Conservation (phyloP, 2,113 vertebrate species). For the Tor tambroides region DNA sequence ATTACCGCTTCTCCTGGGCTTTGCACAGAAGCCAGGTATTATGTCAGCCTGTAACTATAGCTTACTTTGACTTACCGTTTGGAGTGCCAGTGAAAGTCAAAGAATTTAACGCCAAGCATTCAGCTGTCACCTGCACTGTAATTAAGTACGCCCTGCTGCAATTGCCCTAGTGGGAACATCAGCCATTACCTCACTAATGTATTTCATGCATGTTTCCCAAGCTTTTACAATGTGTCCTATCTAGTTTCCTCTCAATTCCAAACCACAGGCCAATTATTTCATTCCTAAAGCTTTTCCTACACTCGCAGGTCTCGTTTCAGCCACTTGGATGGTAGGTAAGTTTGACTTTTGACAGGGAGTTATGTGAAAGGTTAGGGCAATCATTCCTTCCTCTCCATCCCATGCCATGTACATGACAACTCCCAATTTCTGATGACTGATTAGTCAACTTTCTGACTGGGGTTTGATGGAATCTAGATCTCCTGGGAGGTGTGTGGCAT, state of each 20-base stretch:
- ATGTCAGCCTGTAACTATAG: constrained; percentile 52
- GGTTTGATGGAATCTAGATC: neutral
- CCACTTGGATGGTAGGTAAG: neutral
- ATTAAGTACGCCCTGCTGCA: constrained; percentile 62
- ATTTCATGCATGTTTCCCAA: neutral
- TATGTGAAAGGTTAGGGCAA: neutral
- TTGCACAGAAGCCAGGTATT: constrained; percentile 55
- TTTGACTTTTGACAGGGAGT: neutral
- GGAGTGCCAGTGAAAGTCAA: constrained; percentile 61
- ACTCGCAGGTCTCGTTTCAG: neutral
- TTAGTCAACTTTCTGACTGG: neutral
- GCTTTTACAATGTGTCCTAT: neutral
- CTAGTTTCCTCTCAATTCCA: neutral
- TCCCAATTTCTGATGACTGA: neutral
- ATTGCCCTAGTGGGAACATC: constrained; percentile 51
- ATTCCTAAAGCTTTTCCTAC: neutral
- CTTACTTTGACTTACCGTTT: constrained; percentile 48
- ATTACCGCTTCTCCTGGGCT: constrained; percentile 38
- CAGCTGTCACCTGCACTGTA: constrained; percentile 59
- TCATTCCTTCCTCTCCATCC: neutral
- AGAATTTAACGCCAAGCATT: constrained; percentile 9
- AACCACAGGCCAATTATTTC: constrained; percentile 9
- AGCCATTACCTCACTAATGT: constrained; percentile 14
- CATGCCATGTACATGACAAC: neutral
- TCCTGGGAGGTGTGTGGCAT: neutral